Conservation (phyloP, 2,113 vertebrate species). For the Larimichthys crocea region DNA sequence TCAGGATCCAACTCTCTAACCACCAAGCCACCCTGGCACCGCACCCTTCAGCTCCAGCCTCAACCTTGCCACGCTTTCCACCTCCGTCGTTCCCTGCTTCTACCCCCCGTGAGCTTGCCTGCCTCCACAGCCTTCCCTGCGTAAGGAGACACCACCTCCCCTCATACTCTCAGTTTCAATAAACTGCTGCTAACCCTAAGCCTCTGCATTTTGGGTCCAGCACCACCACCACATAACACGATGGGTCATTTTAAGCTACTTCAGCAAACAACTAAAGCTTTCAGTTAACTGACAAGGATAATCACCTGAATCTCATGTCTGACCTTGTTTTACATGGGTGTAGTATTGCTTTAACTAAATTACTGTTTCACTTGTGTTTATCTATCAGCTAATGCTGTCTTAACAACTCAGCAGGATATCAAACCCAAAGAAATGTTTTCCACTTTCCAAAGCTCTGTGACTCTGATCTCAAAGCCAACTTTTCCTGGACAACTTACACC, state of each 20-base stretch:
- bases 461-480: constrained; percentile 6
- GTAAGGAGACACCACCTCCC: too few relatives aligned
- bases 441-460: background rate
- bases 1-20: too few relatives aligned
- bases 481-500: background rate
- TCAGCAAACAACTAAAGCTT: background rate
- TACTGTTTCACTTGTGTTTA: background rate
- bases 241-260: background rate
- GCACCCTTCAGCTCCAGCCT: too few relatives aligned
- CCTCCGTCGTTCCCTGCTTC: too few relatives aligned
- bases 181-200: too few relatives aligned
- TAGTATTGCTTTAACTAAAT: background rate
- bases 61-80: too few relatives aligned
- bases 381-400: background rate
- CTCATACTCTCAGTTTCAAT: too few relatives aligned
- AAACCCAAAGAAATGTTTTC: constrained; percentile 1
- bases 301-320: background rate
- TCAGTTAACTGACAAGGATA: background rate
- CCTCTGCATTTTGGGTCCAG: too few relatives aligned
- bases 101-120: too few relatives aligned
- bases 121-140: too few relatives aligned
- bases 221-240: too few relatives aligned
- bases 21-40: too few relatives aligned
- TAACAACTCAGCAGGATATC: background rate
- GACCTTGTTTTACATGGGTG: background rate